These are phyloP conservation scores for Calcarius ornatus DNA, from an alignment of 2,113 vertebrate species.

Conservation along the genomic window DNA sequence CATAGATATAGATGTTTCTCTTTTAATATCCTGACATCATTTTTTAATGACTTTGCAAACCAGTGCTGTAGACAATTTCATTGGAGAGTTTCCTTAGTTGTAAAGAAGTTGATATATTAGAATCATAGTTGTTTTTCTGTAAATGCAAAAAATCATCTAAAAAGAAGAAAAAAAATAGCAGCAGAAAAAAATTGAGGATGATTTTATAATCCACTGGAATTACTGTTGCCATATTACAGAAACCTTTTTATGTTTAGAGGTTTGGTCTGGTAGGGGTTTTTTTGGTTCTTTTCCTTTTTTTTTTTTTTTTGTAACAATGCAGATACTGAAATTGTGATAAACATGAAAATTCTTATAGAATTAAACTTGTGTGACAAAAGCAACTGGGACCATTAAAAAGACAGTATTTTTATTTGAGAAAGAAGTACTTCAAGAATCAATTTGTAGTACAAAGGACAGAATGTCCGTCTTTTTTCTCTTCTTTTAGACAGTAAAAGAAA, in stretches of 20 bases:
- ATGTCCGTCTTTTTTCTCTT: background rate
- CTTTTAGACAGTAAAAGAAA: background rate
- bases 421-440: background rate
- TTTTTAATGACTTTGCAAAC: background rate
- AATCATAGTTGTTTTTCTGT: background rate
- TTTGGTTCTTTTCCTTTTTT: accelerated
- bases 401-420: background rate
- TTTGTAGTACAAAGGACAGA: background rate
- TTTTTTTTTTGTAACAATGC: background rate
- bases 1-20: background rate
- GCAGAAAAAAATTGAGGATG: background rate
- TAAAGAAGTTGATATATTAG: background rate
- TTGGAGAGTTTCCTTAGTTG: background rate
- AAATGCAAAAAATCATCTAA: background rate
- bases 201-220: background rate
- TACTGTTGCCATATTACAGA: background rate
- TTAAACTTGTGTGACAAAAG: background rate
- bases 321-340: background rate
- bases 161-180: background rate
- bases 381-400: background rate
- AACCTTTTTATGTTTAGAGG: background rate
- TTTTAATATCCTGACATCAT: background rate
- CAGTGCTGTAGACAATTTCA: background rate
- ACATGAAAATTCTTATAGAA: background rate
- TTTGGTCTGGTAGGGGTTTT: background rate